Evolutionary conservation across 2,797 vertebrate genomes (phyloP).

Genomic region (Mionectes olivaceus): DNA sequence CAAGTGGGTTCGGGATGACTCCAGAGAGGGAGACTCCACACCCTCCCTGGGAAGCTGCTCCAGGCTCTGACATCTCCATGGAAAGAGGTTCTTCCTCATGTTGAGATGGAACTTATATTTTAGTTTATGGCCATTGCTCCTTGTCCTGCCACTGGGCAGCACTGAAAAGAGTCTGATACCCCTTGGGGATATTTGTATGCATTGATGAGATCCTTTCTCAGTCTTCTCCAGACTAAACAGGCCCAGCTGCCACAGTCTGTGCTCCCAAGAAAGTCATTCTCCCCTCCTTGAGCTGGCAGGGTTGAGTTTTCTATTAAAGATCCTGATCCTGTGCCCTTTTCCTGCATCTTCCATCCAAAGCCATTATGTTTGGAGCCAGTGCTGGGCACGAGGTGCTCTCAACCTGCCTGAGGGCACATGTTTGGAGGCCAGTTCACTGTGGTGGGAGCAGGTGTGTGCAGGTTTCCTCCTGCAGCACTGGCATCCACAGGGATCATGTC

Average conservation of each 20-base stretch:
- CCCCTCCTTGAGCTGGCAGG: background rate
- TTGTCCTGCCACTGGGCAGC: background rate
- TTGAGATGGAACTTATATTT: background rate
- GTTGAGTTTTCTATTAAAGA: background rate
- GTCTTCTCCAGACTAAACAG: background rate
- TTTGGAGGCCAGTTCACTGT: background rate
- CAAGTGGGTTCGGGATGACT: background rate
- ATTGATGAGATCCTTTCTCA: background rate
- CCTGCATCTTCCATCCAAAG: background rate
- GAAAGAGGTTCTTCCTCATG: background rate
- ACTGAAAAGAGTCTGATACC: background rate
- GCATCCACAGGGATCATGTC: accelerated
- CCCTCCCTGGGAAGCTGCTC: background rate
- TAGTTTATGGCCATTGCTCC: too few species aligned
- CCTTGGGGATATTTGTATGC: background rate
- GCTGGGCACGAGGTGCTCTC: background rate
- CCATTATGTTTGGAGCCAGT: background rate
- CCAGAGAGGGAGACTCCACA: background rate
- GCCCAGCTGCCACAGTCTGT: background rate
- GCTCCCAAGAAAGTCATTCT: background rate
- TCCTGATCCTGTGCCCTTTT: background rate
- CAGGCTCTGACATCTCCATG: background rate
- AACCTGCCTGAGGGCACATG: background rate
- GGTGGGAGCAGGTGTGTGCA: background rate
- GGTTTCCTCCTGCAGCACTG: background rate